Conservation (phyloP, 2,888 invertebrate genomes). For the Dasysyrphus albostriatus region DNA sequence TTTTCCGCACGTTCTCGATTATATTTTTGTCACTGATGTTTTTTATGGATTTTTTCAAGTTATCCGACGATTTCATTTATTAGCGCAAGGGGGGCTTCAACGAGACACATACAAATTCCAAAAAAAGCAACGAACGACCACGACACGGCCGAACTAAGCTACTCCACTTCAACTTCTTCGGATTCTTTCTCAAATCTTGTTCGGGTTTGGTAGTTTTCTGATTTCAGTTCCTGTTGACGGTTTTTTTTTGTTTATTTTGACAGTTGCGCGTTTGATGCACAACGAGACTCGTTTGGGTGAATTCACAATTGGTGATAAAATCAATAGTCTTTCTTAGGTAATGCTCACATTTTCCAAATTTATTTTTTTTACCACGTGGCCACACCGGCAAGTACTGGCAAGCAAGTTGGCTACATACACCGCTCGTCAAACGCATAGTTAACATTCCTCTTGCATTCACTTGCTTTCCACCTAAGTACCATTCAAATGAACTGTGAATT, state of each 20-base stretch:
- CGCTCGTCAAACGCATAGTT: too few relatives aligned
- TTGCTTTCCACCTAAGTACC: too few relatives aligned
- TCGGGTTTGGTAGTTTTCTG: constrained; percentile 50
- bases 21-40: not conserved
- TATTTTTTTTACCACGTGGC: too few relatives aligned
- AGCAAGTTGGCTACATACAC: too few relatives aligned
- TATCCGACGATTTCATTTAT: constrained; percentile 34
- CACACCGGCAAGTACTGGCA: too few relatives aligned
- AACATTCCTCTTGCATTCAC: too few relatives aligned
- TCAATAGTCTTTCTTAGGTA: not conserved
- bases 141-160: constrained; percentile 68
- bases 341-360: not conserved
- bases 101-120: constrained; percentile 10
- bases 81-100: not conserved
- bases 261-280: constrained; percentile 40
- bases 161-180: constrained; percentile 55
- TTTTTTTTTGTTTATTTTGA: constrained; percentile 55
- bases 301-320: constrained; percentile 11
- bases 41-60: constrained; percentile 11
- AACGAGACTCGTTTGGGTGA: constrained; percentile 43
- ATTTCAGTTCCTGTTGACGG: constrained; percentile 52
- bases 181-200: constrained; percentile 58
- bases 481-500: too few relatives aligned
- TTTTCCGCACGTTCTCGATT: not conserved
- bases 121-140: constrained; percentile 58